phyloP scores from a whole-genome alignment of 2,113 vertebrate species.

The Chrysemys picta region DNA sequence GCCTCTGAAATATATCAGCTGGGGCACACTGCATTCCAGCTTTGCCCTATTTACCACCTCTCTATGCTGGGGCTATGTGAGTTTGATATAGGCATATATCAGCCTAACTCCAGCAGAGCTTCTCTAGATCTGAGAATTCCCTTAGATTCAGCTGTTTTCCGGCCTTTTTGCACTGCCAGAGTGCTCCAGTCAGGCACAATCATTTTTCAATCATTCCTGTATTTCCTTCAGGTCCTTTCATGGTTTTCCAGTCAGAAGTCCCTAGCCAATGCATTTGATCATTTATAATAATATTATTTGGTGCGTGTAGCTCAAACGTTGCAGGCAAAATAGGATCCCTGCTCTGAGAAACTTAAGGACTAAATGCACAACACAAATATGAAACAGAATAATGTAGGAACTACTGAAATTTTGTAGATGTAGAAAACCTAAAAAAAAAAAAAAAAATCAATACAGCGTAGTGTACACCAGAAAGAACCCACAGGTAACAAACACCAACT shows the following conservation, averaged over 20 bases:
- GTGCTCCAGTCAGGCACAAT: not conserved
- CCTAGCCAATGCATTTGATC: not conserved
- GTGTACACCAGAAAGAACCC: not conserved
- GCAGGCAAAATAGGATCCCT: not conserved
- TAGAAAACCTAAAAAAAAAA: not conserved
- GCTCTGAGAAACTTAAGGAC: not conserved
- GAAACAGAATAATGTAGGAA: not conserved
- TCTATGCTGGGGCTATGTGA: rapidly evolving
- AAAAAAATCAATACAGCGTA: not conserved
- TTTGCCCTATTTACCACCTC: not conserved
- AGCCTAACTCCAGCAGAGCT: not conserved
- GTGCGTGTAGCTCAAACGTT: not conserved
- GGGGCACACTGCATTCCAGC: not conserved
- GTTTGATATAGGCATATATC: not conserved
- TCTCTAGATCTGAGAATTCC: not conserved
- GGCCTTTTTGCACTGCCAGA: not conserved
- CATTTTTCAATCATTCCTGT: not conserved
- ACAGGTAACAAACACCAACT: not conserved
- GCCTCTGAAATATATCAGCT: not conserved
- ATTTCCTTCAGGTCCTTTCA: not conserved
- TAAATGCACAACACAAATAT: rapidly evolving
- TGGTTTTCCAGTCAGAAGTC: not conserved
- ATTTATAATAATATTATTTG: not conserved
- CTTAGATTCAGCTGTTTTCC: not conserved
- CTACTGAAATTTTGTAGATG: not conserved